Evolutionary conservation across 2,888 invertebrate species (phyloP), one percentile per base, ranked within the genome.

Genomic region (Platypus cylindrus): DNA sequence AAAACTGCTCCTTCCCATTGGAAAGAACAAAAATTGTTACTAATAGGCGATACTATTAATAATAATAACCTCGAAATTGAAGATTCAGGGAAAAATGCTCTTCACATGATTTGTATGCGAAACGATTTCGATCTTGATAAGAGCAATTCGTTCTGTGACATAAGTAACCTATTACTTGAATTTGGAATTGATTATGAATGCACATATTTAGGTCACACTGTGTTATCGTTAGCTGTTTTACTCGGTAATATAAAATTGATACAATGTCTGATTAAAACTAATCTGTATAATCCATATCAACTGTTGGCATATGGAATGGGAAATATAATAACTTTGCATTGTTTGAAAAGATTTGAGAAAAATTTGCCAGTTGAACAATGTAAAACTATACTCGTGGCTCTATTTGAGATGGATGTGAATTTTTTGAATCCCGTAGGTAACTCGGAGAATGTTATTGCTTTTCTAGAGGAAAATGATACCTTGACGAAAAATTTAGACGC

Each of bases 41-140:
- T 54, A 29, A 23, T 47, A n/a, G 53, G 47, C 3, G 29, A 35
- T 18, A 29, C 34, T 18, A 34, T 34, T 5, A 38, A 48, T 27
- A 31, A 30, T 14, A 23, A 15, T 4, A 26, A 20, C 12, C 33
- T 37, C 17, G 41, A 40, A 3, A 32, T 40, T 15, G 40, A 43
- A 14, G 52, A 53, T 35, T 15, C 17, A 13, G 59, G 60, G 3
- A 61, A 60, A 43, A 59, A 56, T 14, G 50, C 56, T 3, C 45
- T 62, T 17, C 62, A 63, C 33, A 43, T 62, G 9, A 38, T 62
- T 3, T 53, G 54, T 31, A 48, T 61, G 48, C 44, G 62, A 34
- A 47, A 49, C 17, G 61, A 62, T 41, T 58, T 52, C 35, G 23
- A 35, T 3, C 32, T 38, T 3, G 56, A 59, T 31, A 18, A 43